Base-by-base conservation (phyloP, 2,113 vertebrate species). In the Oreochromis aureus region DNA sequence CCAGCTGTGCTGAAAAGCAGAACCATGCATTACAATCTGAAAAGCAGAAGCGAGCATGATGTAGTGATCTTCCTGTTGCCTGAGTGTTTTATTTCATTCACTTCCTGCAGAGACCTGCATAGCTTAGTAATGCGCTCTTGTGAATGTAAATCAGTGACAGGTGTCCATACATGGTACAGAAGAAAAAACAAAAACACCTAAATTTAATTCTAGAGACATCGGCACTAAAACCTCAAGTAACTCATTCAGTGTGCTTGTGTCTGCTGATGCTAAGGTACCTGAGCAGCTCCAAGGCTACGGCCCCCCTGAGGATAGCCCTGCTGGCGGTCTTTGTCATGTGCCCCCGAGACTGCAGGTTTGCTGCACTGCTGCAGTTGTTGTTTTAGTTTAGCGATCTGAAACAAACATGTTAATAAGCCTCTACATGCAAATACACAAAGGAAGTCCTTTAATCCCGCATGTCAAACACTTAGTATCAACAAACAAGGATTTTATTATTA, bases 381-480 rank as follows among this genome's bases (percentile, higher is more conserved):
- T 95, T 97, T 98, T 92, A 98, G 93, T 92, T 97, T 98, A 89
- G 96, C 93, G 24, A 98, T 96, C 97, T 98, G 66, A 76, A 90
- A 90, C 13, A 34, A 89, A 84, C 55, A 89, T 51, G 83, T 91
- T 85, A 91, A 46, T 82, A 18, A 53, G 48, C 30, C 12, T 7
- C 18, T 51, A 59, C 12, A 10, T 16, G 24, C 18, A 86, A 22
- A 82, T 8, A 56, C 32, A 82, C 19, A 54, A 24, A 59, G 11
- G 19, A 80, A 56, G 36, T 22, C 9, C 18, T 80, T 83, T 11
- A 79, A 51, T 32, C n/a, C 3, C 5, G 19, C 13, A 79, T 34
- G 16, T 48, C 13, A 0, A 61, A 46, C 6, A 1, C 10, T 7
- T 19, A 18, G 10, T 22, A 85, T 56, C 39, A 7, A 80, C 53